Conservation (phyloP, 2,113 vertebrate genomes). For the Nothocercus julius region DNA sequence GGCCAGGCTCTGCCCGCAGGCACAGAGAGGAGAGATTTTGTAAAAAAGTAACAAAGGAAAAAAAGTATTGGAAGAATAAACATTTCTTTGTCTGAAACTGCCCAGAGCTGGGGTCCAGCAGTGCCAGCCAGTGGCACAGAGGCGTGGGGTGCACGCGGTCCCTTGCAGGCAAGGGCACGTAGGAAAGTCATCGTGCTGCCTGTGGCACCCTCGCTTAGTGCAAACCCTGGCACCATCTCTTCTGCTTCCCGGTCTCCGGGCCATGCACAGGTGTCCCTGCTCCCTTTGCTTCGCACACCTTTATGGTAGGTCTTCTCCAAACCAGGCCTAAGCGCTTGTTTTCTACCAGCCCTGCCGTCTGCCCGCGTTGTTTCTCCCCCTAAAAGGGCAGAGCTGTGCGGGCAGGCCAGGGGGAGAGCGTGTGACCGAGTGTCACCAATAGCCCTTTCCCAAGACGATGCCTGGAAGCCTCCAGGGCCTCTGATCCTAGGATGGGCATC, state of each 20-base stretch:
- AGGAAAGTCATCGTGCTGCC: rapidly evolving
- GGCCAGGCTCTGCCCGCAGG: rapidly evolving
- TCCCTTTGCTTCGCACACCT: too few relatives aligned
- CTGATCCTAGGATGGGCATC: background rate
- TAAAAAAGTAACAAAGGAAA: background rate
- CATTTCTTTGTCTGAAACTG: background rate
- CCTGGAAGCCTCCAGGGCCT: too few relatives aligned
- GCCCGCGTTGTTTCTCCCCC: too few relatives aligned
- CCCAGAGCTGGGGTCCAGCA: background rate
- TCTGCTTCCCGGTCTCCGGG: background rate
- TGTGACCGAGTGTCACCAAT: too few relatives aligned
- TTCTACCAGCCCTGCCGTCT: background rate
- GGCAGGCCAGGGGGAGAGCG: too few relatives aligned
- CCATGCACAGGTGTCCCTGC: too few relatives aligned
- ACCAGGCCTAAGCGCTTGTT: background rate
- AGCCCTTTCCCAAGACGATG: too few relatives aligned
- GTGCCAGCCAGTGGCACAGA: rapidly evolving
- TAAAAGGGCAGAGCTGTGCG: too few relatives aligned
- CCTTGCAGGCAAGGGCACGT: rapidly evolving
- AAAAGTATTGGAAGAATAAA: background rate
- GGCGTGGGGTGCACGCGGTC: background rate
- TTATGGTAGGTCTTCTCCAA: background rate
- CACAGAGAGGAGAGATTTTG: background rate
- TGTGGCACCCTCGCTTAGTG: rapidly evolving
- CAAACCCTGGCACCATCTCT: background rate